phyloP scores from a whole-genome alignment of 2,888 invertebrate species.

The Clunio marinus region DNA sequence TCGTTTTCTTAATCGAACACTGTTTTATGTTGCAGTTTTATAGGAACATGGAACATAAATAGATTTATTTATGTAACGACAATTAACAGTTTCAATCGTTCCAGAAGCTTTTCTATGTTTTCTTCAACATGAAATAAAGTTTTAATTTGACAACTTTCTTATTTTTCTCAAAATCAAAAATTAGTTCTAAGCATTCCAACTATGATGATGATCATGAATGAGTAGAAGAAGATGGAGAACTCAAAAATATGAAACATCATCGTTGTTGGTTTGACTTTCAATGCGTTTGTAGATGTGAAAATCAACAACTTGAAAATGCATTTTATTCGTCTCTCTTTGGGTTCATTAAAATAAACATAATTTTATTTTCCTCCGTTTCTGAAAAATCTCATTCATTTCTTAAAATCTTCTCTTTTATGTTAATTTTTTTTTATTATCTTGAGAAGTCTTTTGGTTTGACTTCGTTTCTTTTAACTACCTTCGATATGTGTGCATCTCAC shows the following conservation, averaged over 20 bases:
- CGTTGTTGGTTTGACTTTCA: background rate
- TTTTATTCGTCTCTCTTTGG: too few species aligned
- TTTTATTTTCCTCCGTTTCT: slow-evolving; percentile 1
- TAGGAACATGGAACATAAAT: background rate
- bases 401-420: slow-evolving; percentile 10
- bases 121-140: background rate
- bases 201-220: background rate
- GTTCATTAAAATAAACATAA: slow-evolving; percentile 4
- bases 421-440: slow-evolving; percentile 23
- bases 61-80: too few species aligned
- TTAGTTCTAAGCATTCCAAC: background rate
- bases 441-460: background rate
- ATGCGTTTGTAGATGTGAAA: background rate
- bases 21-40: too few species aligned
- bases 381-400: background rate
- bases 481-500: background rate
- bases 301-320: slow-evolving; percentile 10
- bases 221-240: too few species aligned
- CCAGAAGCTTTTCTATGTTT: too few species aligned
- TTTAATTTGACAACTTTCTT: background rate
- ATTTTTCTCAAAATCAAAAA: too few species aligned
- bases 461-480: background rate
- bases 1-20: background rate
- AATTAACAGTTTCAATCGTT: too few species aligned
- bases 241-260: background rate